phyloP scores from a whole-genome alignment of 2,888 invertebrate species.

The Clepsis dumicolana region DNA sequence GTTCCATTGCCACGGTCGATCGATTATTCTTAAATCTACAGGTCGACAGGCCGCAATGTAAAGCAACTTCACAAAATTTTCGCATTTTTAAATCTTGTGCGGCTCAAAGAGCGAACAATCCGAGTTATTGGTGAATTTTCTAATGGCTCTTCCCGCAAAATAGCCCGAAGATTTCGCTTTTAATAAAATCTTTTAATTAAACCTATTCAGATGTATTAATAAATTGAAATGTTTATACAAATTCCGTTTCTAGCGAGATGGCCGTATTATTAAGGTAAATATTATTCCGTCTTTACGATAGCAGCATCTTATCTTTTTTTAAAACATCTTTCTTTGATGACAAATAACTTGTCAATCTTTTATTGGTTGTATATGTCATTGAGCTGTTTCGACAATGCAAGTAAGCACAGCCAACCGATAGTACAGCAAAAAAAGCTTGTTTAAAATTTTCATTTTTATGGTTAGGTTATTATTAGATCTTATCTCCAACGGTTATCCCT shows the following conservation, averaged over 20 bases:
- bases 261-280: background rate
- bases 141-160: slow-evolving; percentile 9
- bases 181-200: slow-evolving; percentile 21
- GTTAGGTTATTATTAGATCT: no score
- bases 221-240: slow-evolving; percentile 12
- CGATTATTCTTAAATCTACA: background rate
- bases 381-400: no score
- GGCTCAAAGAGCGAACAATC: slow-evolving; percentile 26
- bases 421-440: no score
- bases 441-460: no score
- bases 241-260: background rate
- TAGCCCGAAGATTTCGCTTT: slow-evolving; percentile 4
- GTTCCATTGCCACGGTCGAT: background rate
- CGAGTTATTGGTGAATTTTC: slow-evolving; percentile 30
- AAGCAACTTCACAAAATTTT: background rate
- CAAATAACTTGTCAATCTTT: no score
- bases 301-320: background rate
- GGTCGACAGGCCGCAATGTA: background rate
- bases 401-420: no score
- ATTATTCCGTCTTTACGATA: background rate
- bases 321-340: no score
- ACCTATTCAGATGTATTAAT: slow-evolving; percentile 7
- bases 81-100: background rate
- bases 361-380: no score
- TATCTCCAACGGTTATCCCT: no score